Evolutionary conservation across 2,113 vertebrate species (phyloP), one percentile per base, ranked within the genome.

Genomic region (Odocoileus virginianus): DNA sequence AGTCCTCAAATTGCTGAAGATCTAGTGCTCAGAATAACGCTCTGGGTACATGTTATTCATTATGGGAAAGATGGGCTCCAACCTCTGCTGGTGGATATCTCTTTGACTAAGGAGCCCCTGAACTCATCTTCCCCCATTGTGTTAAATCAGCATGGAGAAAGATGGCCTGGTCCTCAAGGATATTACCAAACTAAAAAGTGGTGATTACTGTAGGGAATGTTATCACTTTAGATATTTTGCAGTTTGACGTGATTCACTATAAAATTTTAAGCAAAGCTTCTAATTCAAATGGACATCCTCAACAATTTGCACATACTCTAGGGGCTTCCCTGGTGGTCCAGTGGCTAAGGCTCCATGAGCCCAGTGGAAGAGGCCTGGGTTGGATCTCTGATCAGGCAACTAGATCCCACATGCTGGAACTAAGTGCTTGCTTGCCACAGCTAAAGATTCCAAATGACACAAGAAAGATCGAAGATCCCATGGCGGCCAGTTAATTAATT

Each of bases 361-460:
- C 36, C 36, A 76, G 2, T 1, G 1, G 25, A 76, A 43, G 40
- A 23, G 11, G 36, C 36, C 21, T 43, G 36, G 2, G 0, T 27
- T 76, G 36, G 5, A 43, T 76, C 36, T 27, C 71, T 76, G 21
- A 43, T 14, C 23, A 76, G 36, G 6, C 36, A 14, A 27, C 71
- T 43, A 14, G 36, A 76, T 76, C 71, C 71, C 36, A 76, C 21
- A 76, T 76, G 71, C 23, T 43, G 21, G 6, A 43, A 43, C 71
- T 14, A 74, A 27, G 36, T 76, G 67, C 21, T 71, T 36, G n/a
- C n/a, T 23, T 40, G 71, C 36, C 71, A 3, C 36, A 76, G 36
- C 71, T 43, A 25, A 74, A 14, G 71, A 76, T 25, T 27, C 71
- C 71, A 43, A 13, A 6, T 14, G 36, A 40, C 11, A 6, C 21